phyloP scores from a whole-genome alignment of 2,888 invertebrate species.

The Neoascia interrupta region DNA sequence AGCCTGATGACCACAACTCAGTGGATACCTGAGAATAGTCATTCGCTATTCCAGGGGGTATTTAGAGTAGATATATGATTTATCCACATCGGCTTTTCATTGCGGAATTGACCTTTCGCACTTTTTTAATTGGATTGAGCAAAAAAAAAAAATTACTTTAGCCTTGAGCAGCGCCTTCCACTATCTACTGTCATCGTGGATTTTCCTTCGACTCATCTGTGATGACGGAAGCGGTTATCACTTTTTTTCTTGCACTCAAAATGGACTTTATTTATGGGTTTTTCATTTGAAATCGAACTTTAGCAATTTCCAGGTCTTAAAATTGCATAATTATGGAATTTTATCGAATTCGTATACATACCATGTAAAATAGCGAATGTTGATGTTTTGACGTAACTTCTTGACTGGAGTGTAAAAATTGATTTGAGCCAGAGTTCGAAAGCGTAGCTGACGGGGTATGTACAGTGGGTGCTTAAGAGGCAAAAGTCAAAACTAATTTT shows the following conservation, averaged over 20 bases:
- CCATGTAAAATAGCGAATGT: constrained; percentile 62
- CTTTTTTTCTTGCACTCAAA: neutral
- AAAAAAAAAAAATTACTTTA: constrained; percentile 22
- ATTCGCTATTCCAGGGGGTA: too few relatives aligned
- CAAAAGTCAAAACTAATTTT: too few relatives aligned
- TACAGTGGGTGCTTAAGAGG: neutral
- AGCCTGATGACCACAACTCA: neutral
- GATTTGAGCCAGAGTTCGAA: constrained; percentile 48
- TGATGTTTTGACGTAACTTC: constrained; percentile 69
- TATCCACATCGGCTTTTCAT: constrained; percentile 24
- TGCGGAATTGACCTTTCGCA: constrained; percentile 50
- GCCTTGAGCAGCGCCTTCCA: constrained; percentile 56
- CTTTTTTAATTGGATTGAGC: constrained; percentile 58
- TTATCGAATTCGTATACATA: constrained; percentile 65
- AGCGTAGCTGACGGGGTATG: neutral
- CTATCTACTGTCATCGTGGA: constrained; percentile 37
- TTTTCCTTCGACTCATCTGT: neutral
- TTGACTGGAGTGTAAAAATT: constrained; percentile 63
- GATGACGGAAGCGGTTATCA: neutral
- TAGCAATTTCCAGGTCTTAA: too few relatives aligned
- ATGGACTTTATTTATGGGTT: neutral
- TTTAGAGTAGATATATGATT: too few relatives aligned
- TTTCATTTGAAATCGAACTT: neutral
- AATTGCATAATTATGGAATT: constrained; percentile 65
- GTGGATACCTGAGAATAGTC: neutral